Evolutionary conservation across 2,113 vertebrate genomes (phyloP).

Genomic region (Felis catus): F.catus_Fca126_mat1.0 CM031415.1:126716501-126717000

Average conservation of each 20-base stretch:
- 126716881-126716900: neutral
- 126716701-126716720: no score
- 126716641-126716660: neutral
- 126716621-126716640: neutral
- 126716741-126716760: neutral
- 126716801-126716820: no score
- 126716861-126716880: neutral
- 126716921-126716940: neutral
- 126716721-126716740: neutral
- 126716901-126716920: neutral
- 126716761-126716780: neutral
- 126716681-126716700: neutral
- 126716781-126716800: neutral
- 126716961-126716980: neutral
- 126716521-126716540: neutral
- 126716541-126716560: neutral
- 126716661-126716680: neutral
- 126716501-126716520: neutral
- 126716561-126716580: neutral
- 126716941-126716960: neutral
- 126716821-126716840: neutral
- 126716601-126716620: neutral
- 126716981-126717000: neutral
- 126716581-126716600: neutral
- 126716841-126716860: neutral